A percentile compares a stretch with the other conserved stretches of the same genome.
Conservation (phyloP, 2,888 invertebrate species). For the Dendrolimus houi region DNA sequence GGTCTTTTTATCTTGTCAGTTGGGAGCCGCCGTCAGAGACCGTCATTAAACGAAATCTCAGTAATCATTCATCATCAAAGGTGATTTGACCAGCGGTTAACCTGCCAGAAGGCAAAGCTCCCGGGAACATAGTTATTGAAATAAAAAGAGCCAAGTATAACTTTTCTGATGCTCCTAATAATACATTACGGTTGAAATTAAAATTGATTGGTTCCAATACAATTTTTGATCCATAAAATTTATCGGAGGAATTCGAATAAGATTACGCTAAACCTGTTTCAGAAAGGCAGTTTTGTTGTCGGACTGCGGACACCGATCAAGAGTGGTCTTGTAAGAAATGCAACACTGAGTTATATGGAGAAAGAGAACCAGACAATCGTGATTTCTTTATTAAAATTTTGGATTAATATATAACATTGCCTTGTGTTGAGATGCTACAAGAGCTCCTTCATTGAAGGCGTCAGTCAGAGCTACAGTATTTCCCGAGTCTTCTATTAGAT, state of each 20-base stretch:
- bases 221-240: conserved; percentile 3
- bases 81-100: conserved; percentile 59
- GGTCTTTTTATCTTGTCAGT: conserved; percentile 47
- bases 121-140: conserved; percentile 40
- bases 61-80: conserved; percentile 72
- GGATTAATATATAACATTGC: too few relatives aligned
- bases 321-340: too few relatives aligned
- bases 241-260: background rate
- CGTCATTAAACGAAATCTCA: conserved; percentile 67
- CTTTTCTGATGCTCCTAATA: conserved; percentile 36
- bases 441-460: too few relatives aligned
- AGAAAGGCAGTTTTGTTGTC: background rate
- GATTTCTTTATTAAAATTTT: too few relatives aligned
- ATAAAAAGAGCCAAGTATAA: conserved; percentile 28
- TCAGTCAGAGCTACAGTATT: too few relatives aligned
- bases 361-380: too few relatives aligned
- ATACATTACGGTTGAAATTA: conserved; percentile 10
- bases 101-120: conserved; percentile 46
- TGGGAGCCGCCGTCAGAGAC: conserved; percentile 44
- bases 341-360: too few relatives aligned
- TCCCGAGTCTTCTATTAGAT: too few relatives aligned
- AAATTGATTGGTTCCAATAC: conserved; percentile 15
- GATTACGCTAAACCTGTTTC: background rate
- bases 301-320: background rate
- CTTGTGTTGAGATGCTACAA: too few relatives aligned